Percentiles rank a stretch among this genome's conserved stretches.
Conservation (phyloP, 2,797 vertebrate species). For the Oryzias dopingdopingensis region DNA sequence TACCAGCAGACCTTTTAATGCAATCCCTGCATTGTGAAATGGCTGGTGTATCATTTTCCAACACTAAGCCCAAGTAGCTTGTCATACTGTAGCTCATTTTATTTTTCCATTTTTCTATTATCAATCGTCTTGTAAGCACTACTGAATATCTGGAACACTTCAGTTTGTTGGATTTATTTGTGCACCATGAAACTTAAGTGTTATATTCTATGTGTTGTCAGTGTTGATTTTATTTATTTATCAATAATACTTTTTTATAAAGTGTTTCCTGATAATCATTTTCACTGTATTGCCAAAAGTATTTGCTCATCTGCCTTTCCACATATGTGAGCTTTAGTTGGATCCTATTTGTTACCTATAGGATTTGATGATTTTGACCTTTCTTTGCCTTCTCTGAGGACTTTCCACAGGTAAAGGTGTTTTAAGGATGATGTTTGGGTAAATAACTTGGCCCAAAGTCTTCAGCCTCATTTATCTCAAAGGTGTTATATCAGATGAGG, state of each 20-base stretch:
- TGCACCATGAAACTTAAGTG: background rate
- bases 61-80: slow-evolving; percentile 28
- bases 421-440: no score
- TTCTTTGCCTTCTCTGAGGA: no score
- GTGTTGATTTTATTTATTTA: background rate
- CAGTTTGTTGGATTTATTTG: slow-evolving; percentile 7
- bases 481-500: no score
- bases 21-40: slow-evolving; percentile 24
- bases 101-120: slow-evolving; percentile 20
- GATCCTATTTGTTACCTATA: no score
- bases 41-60: slow-evolving; percentile 33
- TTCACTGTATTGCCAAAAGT: no score
- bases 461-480: no score
- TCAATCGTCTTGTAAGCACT: slow-evolving; percentile 21
- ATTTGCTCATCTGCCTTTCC: no score
- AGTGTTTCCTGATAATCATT: no score
- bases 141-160: slow-evolving; percentile 36
- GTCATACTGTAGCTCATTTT: slow-evolving; percentile 18
- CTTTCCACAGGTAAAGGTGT: no score
- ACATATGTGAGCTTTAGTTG: no score
- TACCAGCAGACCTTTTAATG: slow-evolving; percentile 38
- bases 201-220: slow-evolving; percentile 27
- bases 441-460: no score
- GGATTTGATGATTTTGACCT: no score
- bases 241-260: background rate